Conservation (phyloP, 2,113 vertebrate species). For the Hippocampus abdominalis region DNA sequence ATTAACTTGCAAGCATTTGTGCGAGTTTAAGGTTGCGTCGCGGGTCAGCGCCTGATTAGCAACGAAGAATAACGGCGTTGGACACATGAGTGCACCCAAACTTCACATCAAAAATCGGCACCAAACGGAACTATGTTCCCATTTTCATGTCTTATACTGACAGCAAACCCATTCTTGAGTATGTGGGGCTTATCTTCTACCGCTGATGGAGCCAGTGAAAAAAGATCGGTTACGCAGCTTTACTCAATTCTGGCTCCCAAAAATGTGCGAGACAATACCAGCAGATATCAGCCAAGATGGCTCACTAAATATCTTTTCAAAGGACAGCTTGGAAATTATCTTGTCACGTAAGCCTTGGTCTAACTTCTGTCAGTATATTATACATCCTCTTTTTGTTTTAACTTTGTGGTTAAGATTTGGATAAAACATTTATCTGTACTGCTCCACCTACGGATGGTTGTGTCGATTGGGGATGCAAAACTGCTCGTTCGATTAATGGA, state of each 20-base stretch:
- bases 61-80: not conserved
- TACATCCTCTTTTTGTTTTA: not conserved
- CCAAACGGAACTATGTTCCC: not conserved
- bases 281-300: not conserved
- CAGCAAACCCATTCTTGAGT: not conserved
- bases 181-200: not conserved
- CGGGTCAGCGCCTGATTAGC: not conserved
- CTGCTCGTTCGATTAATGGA: no score
- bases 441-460: no score
- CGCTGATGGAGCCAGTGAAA: not conserved
- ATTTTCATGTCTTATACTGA: not conserved
- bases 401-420: not conserved
- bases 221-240: not conserved
- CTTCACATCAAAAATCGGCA: not conserved
- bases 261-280: not conserved
- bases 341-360: not conserved
- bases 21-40: not conserved
- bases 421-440: not conserved
- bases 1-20: slow-evolving; percentile 32
- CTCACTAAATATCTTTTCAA: not conserved
- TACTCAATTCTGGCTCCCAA: not conserved
- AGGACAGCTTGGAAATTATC: not conserved
- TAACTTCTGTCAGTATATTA: not conserved
- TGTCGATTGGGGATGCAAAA: no score
- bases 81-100: not conserved